Percentiles rank a stretch among this genome's conserved stretches.
Evolutionary conservation across 1,140 invertebrate species (phyloP).

Genomic region (Phymorhynchus buccinoides): DNA sequence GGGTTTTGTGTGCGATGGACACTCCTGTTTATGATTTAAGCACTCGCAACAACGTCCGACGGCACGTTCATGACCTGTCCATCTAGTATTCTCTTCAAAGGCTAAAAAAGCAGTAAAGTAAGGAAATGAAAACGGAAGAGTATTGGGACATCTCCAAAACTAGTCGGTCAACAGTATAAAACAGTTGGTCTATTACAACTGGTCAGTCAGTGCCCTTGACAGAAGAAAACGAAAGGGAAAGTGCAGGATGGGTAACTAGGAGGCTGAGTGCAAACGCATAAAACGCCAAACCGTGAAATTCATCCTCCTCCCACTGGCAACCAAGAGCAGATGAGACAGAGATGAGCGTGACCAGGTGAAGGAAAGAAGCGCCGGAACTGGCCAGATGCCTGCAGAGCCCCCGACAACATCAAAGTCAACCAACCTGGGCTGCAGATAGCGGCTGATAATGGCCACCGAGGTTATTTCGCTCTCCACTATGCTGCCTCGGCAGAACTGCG

Average conservation of each 20-base stretch:
- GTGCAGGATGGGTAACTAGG: neutral
- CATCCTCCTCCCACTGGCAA: neutral
- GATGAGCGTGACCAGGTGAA: conserved; percentile 9
- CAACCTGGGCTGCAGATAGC: conserved; percentile 1
- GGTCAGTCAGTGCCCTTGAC: neutral
- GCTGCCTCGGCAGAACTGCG: neutral
- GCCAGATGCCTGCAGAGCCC: conserved; percentile 19
- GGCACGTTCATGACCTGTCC: neutral
- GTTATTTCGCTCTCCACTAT: neutral
- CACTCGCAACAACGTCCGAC: neutral
- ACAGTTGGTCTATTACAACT: too few relatives aligned
- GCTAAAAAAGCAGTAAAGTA: neutral
- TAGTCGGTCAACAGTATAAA: conserved; percentile 3
- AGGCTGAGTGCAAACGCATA: conserved; percentile 22
- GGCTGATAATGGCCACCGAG: conserved; percentile 29
- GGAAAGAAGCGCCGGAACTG: neutral
- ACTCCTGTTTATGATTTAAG: neutral
- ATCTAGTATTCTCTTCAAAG: neutral
- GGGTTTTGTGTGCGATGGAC: neutral
- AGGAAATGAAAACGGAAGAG: neutral
- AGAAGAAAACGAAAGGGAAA: neutral
- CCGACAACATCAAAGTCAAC: neutral
- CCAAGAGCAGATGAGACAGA: neutral
- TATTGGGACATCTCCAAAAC: neutral
- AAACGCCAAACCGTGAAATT: neutral